These are phyloP conservation scores for Montipora capricornis DNA, from an alignment of 64 coral and sea anemone species.

Conservation along the genomic window DNA sequence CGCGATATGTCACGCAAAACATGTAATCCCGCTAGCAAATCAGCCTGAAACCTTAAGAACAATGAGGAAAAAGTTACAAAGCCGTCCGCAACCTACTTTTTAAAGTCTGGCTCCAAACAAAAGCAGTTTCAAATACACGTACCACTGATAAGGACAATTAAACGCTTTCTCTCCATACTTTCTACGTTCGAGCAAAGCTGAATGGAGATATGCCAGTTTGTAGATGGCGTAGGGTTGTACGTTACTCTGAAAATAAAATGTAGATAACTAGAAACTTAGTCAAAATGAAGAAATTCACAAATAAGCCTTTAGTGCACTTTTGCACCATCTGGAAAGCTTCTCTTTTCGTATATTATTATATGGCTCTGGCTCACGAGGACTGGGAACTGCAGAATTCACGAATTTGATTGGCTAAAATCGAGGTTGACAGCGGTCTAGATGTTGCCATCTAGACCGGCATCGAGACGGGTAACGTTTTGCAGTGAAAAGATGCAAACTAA, in stretches of 20 bases:
- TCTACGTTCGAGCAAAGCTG: conserved; percentile 63
- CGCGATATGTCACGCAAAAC: conserved; percentile 68
- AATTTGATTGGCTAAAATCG: no score
- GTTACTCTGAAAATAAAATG: conserved; percentile 71
- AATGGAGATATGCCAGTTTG: conserved; percentile 74
- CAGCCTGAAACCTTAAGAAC: conserved; percentile 68
- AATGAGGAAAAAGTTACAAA: background rate
- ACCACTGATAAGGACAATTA: conserved; percentile 80
- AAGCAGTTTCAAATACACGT: background rate
- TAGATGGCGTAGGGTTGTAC: conserved; percentile 66
- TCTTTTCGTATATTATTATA: no score
- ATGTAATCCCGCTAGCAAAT: conserved; percentile 65
- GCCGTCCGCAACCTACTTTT: background rate
- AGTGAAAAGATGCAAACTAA: no score
- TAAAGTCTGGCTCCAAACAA: background rate
- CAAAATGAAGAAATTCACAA: background rate
- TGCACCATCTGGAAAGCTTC: no score
- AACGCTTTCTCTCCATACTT: conserved; percentile 60
- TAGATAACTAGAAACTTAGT: background rate
- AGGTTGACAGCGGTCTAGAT: no score
- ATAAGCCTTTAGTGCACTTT: no score
- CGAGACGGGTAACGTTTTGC: no score
- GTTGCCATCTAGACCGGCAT: no score
- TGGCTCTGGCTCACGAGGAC: no score
- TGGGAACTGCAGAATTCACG: no score